Evolutionary conservation across 2,888 invertebrate genomes (phyloP).

Genomic region (Pantelozetes paolii): DNA sequence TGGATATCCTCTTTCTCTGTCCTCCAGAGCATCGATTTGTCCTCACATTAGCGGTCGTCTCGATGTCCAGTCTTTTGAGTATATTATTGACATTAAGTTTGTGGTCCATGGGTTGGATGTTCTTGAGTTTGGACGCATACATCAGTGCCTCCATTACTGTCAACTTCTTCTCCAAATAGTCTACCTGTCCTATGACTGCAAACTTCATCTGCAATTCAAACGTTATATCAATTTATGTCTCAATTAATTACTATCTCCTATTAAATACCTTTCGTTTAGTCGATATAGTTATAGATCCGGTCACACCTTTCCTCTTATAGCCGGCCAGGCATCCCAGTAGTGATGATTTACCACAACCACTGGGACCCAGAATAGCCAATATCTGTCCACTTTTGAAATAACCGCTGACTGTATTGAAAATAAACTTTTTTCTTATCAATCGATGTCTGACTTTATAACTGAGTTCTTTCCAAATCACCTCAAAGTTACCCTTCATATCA

Average conservation of each 20-base stretch:
- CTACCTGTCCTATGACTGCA: conserved; percentile 9
- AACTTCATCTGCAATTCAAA: conserved; percentile 2
- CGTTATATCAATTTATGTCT: not conserved
- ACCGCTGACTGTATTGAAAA: conserved; percentile 34
- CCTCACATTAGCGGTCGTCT: conserved; percentile 67
- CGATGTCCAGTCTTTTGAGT: conserved; percentile 73
- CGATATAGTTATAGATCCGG: conserved; percentile 18
- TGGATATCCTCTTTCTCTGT: conserved; percentile 80
- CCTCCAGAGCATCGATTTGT: conserved; percentile 76
- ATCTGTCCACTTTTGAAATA: conserved; percentile 29
- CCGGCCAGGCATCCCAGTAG: conserved; percentile 12
- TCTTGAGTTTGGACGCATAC: conserved; percentile 26
- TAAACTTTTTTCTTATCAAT: not conserved
- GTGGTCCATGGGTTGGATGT: not conserved
- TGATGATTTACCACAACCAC: conserved; percentile 35
- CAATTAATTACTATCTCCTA: not conserved
- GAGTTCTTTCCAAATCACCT: conserved; percentile 1
- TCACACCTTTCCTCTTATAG: not conserved
- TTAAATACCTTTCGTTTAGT: not conserved
- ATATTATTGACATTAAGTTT: conserved; percentile 66
- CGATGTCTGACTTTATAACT: not conserved
- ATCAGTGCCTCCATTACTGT: conserved; percentile 6
- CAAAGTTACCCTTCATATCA: not conserved
- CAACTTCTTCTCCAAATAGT: not conserved
- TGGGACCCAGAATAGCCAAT: conserved; percentile 37